Evolutionary conservation across 2,797 vertebrate species (phyloP).

Genomic region (Apogon talboti): DNA sequence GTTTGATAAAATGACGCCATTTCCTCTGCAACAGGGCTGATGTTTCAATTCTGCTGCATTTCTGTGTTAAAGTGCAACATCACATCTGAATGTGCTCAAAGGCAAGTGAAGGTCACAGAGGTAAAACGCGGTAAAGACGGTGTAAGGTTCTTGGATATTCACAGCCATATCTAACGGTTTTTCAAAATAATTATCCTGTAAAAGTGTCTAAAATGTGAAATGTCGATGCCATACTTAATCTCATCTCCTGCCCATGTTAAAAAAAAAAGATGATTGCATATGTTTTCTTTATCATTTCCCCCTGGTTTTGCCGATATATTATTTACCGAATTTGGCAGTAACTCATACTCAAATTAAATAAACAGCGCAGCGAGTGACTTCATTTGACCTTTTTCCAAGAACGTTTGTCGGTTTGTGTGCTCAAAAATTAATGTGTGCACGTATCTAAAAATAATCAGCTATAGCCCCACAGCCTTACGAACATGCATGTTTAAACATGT

Average conservation of each 20-base stretch:
- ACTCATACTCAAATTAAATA: not conserved
- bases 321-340: not conserved
- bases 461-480: slow-evolving; percentile 39
- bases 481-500: slow-evolving; percentile 34
- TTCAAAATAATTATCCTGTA: slow-evolving; percentile 1
- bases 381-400: slow-evolving; percentile 13
- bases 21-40: slow-evolving; percentile 8
- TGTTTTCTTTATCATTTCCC: no score
- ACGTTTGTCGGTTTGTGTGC: not conserved
- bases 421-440: not conserved
- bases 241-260: slow-evolving; percentile 33
- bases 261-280: slow-evolving; percentile 22
- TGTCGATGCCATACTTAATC: slow-evolving; percentile 27
- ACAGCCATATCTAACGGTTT: not conserved
- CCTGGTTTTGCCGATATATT: slow-evolving; percentile 10
- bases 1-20: slow-evolving; percentile 23
- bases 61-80: not conserved
- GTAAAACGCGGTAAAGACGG: slow-evolving; percentile 20
- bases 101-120: slow-evolving; percentile 41
- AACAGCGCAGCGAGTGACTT: slow-evolving; percentile 2
- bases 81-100: slow-evolving; percentile 6
- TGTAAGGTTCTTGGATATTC: slow-evolving; percentile 13
- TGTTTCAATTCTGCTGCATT: slow-evolving; percentile 24
- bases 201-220: slow-evolving; percentile 29
- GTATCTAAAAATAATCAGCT: slow-evolving; percentile 38